A percentile compares a stretch with the other conserved stretches of the same genome.
Conservation (phyloP, 2,113 vertebrate species). For the Phylloscopus whistleri region DNA sequence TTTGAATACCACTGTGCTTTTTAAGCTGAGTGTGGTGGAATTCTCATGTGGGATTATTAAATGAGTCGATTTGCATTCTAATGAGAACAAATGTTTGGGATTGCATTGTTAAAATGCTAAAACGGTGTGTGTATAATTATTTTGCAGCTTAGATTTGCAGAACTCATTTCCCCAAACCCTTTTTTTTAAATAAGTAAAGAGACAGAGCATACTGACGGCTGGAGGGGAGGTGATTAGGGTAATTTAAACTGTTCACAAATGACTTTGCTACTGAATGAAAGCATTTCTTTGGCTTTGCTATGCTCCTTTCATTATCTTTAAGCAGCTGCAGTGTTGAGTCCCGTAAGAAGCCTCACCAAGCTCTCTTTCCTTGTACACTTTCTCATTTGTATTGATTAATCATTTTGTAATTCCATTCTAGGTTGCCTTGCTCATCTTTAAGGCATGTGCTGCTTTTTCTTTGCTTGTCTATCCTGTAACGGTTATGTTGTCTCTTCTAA, state of each 20-base stretch:
- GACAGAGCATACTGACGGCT: slow-evolving; percentile 76
- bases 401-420: slow-evolving; percentile 85
- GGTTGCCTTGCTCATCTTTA: slow-evolving; percentile 84
- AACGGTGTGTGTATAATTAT: slow-evolving; percentile 86
- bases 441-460: slow-evolving; percentile 77
- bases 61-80: slow-evolving; percentile 88
- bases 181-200: slow-evolving; percentile 80
- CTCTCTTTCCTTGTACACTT: slow-evolving; percentile 76
- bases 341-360: slow-evolving; percentile 75
- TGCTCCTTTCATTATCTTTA: slow-evolving; percentile 79
- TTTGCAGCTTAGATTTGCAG: slow-evolving; percentile 83
- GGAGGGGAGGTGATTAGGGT: slow-evolving; percentile 83
- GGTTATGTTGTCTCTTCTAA: slow-evolving; percentile 76
- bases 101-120: slow-evolving; percentile 94
- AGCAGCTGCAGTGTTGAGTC: slow-evolving; percentile 67
- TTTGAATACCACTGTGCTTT: slow-evolving; percentile 82
- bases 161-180: slow-evolving; percentile 83
- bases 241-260: slow-evolving; percentile 84
- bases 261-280: slow-evolving; percentile 79
- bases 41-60: slow-evolving; percentile 89
- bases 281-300: slow-evolving; percentile 74
- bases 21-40: slow-evolving; percentile 80
- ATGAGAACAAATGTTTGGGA: slow-evolving; percentile 89
- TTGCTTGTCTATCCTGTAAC: slow-evolving; percentile 81
- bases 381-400: slow-evolving; percentile 90